phyloP scores from a whole-genome alignment of 2,797 vertebrate species.

The Pseudomugil tenellus region DNA sequence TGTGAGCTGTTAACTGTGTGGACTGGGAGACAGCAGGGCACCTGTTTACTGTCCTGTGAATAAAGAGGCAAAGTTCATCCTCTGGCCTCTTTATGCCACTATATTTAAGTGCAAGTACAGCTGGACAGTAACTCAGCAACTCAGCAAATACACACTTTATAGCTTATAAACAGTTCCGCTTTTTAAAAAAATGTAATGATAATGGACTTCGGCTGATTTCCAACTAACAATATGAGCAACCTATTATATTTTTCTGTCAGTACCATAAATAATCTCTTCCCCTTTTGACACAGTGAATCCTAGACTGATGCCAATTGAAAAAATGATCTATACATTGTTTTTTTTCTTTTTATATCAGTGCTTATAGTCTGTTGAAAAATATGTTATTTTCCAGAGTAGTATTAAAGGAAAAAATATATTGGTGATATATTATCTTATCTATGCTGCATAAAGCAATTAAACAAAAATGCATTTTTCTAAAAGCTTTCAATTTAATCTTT shows the following conservation, averaged over 20 bases:
- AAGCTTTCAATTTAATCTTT: not conserved
- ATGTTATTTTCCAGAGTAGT: not conserved
- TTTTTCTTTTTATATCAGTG: not conserved
- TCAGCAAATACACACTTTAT: constrained; percentile 38
- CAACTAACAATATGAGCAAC: not conserved
- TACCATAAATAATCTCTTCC: not conserved
- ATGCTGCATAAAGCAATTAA: not conserved
- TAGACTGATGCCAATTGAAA: not conserved
- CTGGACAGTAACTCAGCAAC: constrained; percentile 45
- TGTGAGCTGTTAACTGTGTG: constrained; percentile 27
- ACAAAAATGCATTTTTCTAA: no score
- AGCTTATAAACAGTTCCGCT: constrained; percentile 21
- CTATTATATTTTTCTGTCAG: not conserved
- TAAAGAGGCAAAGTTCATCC: constrained; percentile 74
- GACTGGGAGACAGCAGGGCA: constrained; percentile 41
- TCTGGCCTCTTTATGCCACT: constrained; percentile 42
- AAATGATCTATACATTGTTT: not conserved
- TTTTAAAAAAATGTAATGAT: constrained; percentile 6
- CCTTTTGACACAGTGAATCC: not conserved
- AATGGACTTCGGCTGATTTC: constrained; percentile 24
- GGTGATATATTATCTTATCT: not conserved
- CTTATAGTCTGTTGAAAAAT: not conserved
- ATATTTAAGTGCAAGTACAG: constrained; percentile 38
- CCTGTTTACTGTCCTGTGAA: constrained; percentile 69
- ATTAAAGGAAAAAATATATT: no score